A percentile compares a stretch with the other conserved stretches of the same genome.
Evolutionary conservation across 2,113 vertebrate genomes (phyloP).

Genomic region (Myotis yumanensis): DNA sequence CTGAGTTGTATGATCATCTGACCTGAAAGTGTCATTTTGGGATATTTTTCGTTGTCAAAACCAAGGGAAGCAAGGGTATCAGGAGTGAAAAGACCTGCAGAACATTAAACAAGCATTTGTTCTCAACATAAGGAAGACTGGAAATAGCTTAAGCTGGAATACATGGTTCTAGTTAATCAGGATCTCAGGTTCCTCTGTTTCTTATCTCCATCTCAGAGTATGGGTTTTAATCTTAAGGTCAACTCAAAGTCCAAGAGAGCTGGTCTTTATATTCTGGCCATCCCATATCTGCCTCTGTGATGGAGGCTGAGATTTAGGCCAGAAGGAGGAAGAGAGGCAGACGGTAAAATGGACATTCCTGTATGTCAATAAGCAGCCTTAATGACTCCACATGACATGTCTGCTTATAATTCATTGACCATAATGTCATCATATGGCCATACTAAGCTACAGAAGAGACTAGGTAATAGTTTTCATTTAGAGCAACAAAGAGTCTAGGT

Average conservation of each 20-base stretch:
- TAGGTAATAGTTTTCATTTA: background rate
- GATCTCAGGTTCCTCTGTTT: background rate
- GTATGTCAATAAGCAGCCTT: background rate
- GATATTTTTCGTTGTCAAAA: slow-evolving; percentile 9
- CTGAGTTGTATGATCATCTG: background rate
- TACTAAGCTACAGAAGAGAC: background rate
- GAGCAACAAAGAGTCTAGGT: background rate
- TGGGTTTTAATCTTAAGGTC: background rate
- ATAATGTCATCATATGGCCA: background rate
- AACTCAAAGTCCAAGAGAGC: background rate
- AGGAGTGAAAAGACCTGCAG: background rate
- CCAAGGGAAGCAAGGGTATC: background rate
- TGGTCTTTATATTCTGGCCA: background rate
- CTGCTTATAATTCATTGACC: background rate
- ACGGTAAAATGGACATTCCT: background rate
- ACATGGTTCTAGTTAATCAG: background rate
- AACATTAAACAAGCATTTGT: background rate
- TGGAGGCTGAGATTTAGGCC: background rate
- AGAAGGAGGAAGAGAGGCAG: background rate
- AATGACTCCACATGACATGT: background rate
- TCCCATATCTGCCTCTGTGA: background rate
- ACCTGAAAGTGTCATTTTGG: slow-evolving; percentile 7
- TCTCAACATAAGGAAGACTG: background rate
- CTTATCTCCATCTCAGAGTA: background rate
- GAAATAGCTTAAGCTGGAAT: background rate